phyloP scores from a whole-genome alignment of 2,888 invertebrate genomes.

The Andrena hattorfiana region DNA sequence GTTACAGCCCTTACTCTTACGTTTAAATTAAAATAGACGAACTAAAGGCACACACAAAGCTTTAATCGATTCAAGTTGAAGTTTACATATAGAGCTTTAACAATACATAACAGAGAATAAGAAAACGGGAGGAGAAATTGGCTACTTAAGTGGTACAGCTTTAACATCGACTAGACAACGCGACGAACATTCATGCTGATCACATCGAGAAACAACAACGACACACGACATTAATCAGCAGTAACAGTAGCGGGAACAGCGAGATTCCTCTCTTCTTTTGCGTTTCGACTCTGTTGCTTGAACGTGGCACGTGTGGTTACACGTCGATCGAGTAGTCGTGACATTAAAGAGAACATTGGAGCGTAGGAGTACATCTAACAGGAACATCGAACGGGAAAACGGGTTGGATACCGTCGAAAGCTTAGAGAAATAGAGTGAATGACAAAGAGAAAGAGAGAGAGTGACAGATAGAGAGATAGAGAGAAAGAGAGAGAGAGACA shows the following conservation, averaged over 20 bases:
- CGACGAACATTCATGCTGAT: conserved; percentile 73
- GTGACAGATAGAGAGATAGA: neutral
- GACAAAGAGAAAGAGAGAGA: neutral
- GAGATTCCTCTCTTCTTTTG: conserved; percentile 60
- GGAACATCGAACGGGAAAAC: conserved; percentile 33
- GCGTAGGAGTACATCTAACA: conserved; percentile 38
- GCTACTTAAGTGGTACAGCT: conserved; percentile 16
- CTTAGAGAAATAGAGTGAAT: too few relatives aligned
- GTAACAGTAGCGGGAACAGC: conserved; percentile 79
- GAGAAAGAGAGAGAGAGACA: conserved; percentile 27
- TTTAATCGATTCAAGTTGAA: conserved; percentile 36
- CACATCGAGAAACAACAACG: conserved; percentile 83
- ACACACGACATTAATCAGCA: conserved; percentile 84
- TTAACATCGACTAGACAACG: conserved; percentile 47
- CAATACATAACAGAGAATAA: conserved; percentile 26
- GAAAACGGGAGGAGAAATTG: conserved; percentile 12
- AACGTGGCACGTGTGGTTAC: neutral
- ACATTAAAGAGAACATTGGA: conserved; percentile 38
- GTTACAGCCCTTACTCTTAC: neutral
- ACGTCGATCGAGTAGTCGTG: conserved; percentile 30
- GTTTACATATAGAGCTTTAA: conserved; percentile 39
- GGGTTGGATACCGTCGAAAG: conserved; percentile 7
- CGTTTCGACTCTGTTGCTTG: neutral
- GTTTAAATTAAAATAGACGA: conserved; percentile 26
- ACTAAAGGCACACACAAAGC: conserved; percentile 42